Percentiles rank a stretch among this genome's conserved stretches.
Evolutionary conservation across 1,140 invertebrate species (phyloP).

Genomic region (Drosophila oshimai): DNA sequence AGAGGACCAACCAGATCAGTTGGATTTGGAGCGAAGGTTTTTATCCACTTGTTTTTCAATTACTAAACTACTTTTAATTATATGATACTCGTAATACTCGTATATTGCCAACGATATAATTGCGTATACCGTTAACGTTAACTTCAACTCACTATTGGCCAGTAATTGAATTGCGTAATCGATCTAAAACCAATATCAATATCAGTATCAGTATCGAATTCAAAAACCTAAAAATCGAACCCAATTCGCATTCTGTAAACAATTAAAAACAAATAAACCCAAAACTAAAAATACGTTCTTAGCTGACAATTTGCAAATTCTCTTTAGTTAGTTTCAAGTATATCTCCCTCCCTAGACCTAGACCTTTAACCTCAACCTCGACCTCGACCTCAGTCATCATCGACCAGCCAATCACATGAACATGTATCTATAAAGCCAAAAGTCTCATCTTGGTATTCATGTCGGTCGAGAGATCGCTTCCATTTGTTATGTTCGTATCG

Average conservation of each 20-base stretch:
- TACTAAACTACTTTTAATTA: constrained; percentile 79
- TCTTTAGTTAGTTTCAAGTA: constrained; percentile 68
- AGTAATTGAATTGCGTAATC: constrained; percentile 49
- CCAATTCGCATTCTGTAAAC: constrained; percentile 49
- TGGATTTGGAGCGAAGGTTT: constrained; percentile 93
- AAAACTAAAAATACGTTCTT: constrained; percentile 33
- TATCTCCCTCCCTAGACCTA: constrained; percentile 3
- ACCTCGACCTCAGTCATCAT: constrained; percentile 16
- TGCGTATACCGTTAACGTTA: constrained; percentile 72
- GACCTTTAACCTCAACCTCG: not conserved
- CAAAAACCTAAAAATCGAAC: constrained; percentile 29
- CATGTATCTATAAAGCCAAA: constrained; percentile 34
- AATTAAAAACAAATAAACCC: constrained; percentile 13
- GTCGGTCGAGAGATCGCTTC: constrained; percentile 18
- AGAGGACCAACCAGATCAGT: constrained; percentile 87
- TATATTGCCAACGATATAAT: constrained; percentile 60
- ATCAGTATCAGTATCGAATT: constrained; percentile 14
- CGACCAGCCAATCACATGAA: constrained; percentile 27
- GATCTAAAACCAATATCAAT: constrained; percentile 17
- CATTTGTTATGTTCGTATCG: constrained; percentile 50
- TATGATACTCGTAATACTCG: constrained; percentile 61
- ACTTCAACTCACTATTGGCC: constrained; percentile 69
- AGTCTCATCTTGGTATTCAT: constrained; percentile 31
- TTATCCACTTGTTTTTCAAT: constrained; percentile 86
- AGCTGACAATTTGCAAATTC: constrained; percentile 53